These are phyloP conservation scores for Copsychus sechellarum DNA, from an alignment of 2,113 vertebrate genomes.

Conservation along the genomic window DNA sequence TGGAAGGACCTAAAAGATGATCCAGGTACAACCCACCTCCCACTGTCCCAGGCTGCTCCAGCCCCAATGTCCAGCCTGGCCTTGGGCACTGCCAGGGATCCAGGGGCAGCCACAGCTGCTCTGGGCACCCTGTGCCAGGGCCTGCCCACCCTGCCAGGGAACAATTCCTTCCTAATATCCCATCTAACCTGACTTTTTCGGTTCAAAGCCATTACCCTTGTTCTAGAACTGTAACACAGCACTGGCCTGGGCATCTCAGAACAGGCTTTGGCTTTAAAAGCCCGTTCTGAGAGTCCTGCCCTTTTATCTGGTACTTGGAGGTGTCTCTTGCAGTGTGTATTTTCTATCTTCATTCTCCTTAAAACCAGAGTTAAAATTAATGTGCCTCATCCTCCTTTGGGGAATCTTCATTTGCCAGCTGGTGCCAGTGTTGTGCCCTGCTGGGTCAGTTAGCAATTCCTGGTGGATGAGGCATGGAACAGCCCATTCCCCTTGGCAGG, in stretches of 20 bases:
- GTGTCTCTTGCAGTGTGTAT: background rate
- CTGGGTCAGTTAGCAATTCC: background rate
- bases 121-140: background rate
- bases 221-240: background rate
- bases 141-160: rapidly evolving
- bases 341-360: background rate
- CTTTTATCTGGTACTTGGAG: background rate
- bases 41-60: background rate
- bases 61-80: background rate
- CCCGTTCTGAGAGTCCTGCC: background rate
- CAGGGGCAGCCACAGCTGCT: background rate
- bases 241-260: background rate
- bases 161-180: rapidly evolving
- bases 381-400: background rate
- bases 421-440: background rate
- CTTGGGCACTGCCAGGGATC: background rate
- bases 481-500: background rate
- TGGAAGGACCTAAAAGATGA: background rate
- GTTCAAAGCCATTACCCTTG: background rate
- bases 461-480: background rate
- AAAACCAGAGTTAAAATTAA: background rate
- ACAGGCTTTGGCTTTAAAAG: background rate
- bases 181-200: no score
- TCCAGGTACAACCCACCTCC: background rate
- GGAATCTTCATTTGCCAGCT: background rate